These are phyloP conservation scores for Volucella bombylans DNA, from an alignment of 2,888 invertebrate genomes.

Conservation along the genomic window DNA sequence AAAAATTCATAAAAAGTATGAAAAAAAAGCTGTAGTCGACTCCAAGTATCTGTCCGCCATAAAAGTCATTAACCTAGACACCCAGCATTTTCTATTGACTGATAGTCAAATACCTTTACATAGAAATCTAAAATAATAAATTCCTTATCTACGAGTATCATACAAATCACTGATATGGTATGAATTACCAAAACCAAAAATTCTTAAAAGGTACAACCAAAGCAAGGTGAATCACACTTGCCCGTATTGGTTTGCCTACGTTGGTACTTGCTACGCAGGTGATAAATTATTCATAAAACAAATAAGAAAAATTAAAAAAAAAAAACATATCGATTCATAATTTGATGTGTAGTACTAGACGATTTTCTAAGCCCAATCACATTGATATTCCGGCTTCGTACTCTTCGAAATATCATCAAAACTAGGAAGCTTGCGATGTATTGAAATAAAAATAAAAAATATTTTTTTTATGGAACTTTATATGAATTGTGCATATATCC, in stretches of 20 bases:
- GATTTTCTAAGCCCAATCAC: conserved; percentile 56
- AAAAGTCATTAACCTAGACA: too few relatives aligned
- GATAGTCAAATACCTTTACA: too few relatives aligned
- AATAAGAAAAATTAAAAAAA: conserved; percentile 27
- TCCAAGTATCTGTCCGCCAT: too few relatives aligned
- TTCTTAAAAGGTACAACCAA: conserved; percentile 21
- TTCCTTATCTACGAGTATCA: too few relatives aligned
- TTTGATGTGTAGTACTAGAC: conserved; percentile 44
- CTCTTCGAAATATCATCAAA: conserved; percentile 37
- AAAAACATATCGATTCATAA: conserved; percentile 57
- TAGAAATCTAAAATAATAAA: too few relatives aligned
- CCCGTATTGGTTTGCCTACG: conserved; percentile 37
- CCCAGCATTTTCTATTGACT: too few relatives aligned
- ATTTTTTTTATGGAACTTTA: conserved; percentile 13
- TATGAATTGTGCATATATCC: conserved; percentile 37
- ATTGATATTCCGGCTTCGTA: conserved; percentile 62
- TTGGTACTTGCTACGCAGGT: conserved; percentile 32
- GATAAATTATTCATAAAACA: conserved; percentile 70
- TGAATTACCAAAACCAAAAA: conserved; percentile 29
- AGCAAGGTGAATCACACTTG: conserved; percentile 63
- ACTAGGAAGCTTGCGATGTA: conserved; percentile 59
- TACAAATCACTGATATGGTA: conserved; percentile 17
- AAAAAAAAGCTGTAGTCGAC: too few relatives aligned
- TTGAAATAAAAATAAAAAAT: not conserved
- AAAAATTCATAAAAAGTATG: too few relatives aligned